Evolutionary conservation across 2,797 vertebrate genomes (phyloP).

Genomic region (Xyrichtys novacula): DNA sequence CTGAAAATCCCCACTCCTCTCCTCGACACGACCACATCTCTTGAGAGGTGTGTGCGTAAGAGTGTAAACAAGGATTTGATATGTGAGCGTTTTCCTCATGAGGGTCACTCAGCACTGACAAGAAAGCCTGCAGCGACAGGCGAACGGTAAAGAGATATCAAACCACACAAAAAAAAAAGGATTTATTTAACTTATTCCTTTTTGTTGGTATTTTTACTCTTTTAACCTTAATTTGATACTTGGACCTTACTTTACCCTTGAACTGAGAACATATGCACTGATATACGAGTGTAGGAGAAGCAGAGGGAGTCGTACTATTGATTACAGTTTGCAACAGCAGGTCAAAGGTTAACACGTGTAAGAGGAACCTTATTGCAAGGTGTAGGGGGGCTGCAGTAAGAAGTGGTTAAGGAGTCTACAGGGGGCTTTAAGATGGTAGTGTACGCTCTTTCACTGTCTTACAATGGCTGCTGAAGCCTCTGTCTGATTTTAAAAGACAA

Average conservation of each 20-base stretch:
- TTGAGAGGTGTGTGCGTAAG: constrained; percentile 10
- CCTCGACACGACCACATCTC: constrained; percentile 35
- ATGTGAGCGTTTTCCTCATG: constrained; percentile 20
- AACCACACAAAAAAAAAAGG: background rate
- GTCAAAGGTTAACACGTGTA: constrained; percentile 68
- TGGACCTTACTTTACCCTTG: background rate
- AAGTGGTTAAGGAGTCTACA: constrained; percentile 53
- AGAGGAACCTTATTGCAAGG: constrained; percentile 64
- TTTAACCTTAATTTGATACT: too few species aligned
- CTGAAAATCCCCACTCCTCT: constrained; percentile 26
- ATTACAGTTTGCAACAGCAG: constrained; percentile 65
- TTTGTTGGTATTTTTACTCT: background rate
- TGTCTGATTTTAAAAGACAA: background rate
- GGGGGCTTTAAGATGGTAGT: constrained; percentile 30
- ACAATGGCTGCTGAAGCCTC: constrained; percentile 13
- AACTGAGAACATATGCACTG: constrained; percentile 10
- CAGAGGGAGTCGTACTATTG: constrained; percentile 52
- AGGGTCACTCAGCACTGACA: constrained; percentile 19
- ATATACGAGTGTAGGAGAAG: constrained; percentile 18
- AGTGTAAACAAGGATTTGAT: constrained; percentile 36
- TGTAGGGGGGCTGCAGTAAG: constrained; percentile 32
- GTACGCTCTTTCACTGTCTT: constrained; percentile 13
- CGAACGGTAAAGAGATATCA: background rate
- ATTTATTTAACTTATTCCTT: background rate
- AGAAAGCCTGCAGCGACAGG: constrained; percentile 2